Evolutionary conservation across 2,113 vertebrate genomes (phyloP).

Genomic region (Macaca fascicularis): DNA sequence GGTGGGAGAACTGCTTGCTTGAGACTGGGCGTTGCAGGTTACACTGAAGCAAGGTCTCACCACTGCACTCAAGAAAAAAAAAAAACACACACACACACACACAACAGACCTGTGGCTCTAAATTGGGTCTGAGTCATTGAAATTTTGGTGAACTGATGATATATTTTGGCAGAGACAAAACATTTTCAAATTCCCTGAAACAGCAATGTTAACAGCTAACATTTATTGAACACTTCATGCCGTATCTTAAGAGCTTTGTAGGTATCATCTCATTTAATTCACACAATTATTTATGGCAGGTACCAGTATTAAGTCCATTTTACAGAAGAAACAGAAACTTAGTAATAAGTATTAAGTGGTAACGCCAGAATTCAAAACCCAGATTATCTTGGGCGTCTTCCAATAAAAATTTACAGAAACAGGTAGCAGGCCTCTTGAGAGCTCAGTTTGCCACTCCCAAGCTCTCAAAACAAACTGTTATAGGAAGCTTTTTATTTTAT

Average conservation of each 20-base stretch:
- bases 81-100: too few relatives aligned
- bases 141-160: not conserved
- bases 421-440: not conserved
- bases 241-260: not conserved
- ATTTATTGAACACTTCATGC: not conserved
- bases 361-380: conserved; percentile 34
- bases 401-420: conserved; percentile 34
- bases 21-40: too few relatives aligned
- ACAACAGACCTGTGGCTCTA: not conserved
- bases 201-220: not conserved
- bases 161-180: not conserved
- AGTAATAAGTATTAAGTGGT: not conserved
- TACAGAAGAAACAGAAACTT: conserved; percentile 10
- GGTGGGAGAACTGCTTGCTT: too few relatives aligned
- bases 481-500: not conserved
- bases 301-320: not conserved
- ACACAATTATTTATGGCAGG: not conserved
- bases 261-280: not conserved
- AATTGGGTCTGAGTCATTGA: not conserved
- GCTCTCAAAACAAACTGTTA: not conserved
- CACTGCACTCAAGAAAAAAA: too few relatives aligned
- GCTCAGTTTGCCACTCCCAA: not conserved
- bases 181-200: not conserved
- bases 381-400: not conserved
- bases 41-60: too few relatives aligned